Percentiles rank a stretch among this genome's conserved stretches.
phyloP scores from a whole-genome alignment of 2,888 invertebrate species.

The Latheticus oryzae region DNA sequence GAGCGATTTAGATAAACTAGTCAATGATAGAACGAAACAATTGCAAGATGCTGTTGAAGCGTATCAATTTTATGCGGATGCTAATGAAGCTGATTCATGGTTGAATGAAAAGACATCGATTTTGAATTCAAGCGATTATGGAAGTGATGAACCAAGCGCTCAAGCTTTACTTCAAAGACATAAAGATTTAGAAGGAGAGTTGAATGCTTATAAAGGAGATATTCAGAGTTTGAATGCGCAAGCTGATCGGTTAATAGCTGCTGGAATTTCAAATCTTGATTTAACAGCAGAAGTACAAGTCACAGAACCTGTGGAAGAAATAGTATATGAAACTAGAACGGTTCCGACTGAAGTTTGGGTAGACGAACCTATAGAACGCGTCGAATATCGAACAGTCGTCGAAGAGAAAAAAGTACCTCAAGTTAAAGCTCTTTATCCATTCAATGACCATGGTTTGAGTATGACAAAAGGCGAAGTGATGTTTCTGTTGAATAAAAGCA shows the following conservation, averaged over 20 bases:
- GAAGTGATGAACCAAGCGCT: conserved; percentile 90
- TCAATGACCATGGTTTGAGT: conserved; percentile 91
- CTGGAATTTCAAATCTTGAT: conserved; percentile 79
- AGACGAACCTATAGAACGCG: conserved; percentile 87
- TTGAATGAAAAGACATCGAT: conserved; percentile 95
- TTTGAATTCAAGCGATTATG: conserved; percentile 89
- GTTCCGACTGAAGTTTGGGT: conserved; percentile 94
- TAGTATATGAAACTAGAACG: conserved; percentile 68
- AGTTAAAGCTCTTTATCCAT: conserved; percentile 88
- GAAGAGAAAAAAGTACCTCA: conserved; percentile 91
- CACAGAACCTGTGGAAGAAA: conserved; percentile 74
- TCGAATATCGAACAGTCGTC: conserved; percentile 86
- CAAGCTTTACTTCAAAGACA: conserved; percentile 90
- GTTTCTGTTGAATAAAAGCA: conserved; percentile 93
- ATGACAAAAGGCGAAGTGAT: conserved; percentile 92
- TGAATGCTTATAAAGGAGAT: conserved; percentile 89
- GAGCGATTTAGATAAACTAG: conserved; percentile 88
- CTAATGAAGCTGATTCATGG: conserved; percentile 98
- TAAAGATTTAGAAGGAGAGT: conserved; percentile 86
- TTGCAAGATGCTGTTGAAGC: conserved; percentile 91
- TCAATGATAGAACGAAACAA: conserved; percentile 78
- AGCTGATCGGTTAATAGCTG: conserved; percentile 79
- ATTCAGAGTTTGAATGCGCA: conserved; percentile 81
- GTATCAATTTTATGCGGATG: conserved; percentile 97
- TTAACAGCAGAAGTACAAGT: conserved; percentile 75